Evolutionary conservation across 2,797 vertebrate genomes (phyloP), one percentile per base, ranked within the genome.

Genomic region (Lateolabrax maculatus): DNA sequence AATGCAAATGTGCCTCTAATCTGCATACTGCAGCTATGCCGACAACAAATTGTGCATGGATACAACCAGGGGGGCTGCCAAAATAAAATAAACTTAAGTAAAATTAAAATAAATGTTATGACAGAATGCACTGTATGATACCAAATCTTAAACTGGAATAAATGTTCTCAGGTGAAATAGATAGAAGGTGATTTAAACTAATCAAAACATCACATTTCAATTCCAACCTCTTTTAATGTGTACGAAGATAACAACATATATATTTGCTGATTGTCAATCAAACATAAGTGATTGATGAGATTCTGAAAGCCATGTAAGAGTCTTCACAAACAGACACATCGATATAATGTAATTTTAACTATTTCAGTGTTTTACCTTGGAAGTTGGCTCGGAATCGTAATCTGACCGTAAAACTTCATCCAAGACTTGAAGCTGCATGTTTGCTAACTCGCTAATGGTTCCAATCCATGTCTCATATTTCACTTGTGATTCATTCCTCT

Each of bases 1-100:
- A 81, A 86, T 82, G 79, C 73, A 79, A 87, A 87, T 81, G 39
- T 71, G 43, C 7, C 52, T 79, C 69, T 82, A 82, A 85, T 89
- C 67, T 63, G 73, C 46, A 78, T 58, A n/a, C n/a, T 36, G 69
- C 75, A 80, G 80, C 62, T 75, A 60, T 61, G 67, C 66, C 65
- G 68, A 55, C 41, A 27, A 64, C 49, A 71, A 57, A 57, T 13
- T 52, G 72, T 61, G 58, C 69, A 70, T 9, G 43, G 53, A 63
- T 69, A 57, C 63, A 71, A 36, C 6, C 29, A 60, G 31, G n/a
- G 53, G 53, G 60, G 68, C 27, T 72, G 69, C 58, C 76, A 83
- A 80, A 81, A 79, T 74, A 16, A 80, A 80, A 71, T 56, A 51
- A 55, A 82, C 23, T 37, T 2, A 61, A 70, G 70, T 71, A 34